These are phyloP conservation scores for Agrotis segetum DNA, from an alignment of 2,888 invertebrate species.

Conservation along the genomic window DNA sequence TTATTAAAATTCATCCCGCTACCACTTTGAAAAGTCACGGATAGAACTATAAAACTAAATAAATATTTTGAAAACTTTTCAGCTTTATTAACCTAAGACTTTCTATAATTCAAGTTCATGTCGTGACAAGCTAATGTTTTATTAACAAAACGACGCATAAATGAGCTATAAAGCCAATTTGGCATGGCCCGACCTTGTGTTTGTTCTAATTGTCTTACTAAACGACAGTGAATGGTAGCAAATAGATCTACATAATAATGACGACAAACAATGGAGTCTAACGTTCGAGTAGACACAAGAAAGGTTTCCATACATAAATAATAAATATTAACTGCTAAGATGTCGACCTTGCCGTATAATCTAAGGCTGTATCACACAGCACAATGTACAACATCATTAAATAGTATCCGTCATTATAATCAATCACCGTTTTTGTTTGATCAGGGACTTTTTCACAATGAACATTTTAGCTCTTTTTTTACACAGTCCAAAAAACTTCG, in stretches of 20 bases:
- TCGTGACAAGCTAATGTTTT: constrained; percentile 60
- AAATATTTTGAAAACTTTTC: constrained; percentile 45
- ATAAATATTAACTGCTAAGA: constrained; percentile 64
- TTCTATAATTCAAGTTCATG: constrained; percentile 56
- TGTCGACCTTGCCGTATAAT: constrained; percentile 70
- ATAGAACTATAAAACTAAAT: constrained; percentile 40
- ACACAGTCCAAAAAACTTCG: constrained; percentile 48
- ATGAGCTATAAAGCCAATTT: constrained; percentile 60
- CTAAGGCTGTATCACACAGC: constrained; percentile 51
- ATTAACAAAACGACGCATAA: constrained; percentile 45
- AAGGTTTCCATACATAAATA: constrained; percentile 70
- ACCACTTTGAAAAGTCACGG: constrained; percentile 36
- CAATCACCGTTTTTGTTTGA: constrained; percentile 53
- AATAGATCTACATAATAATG: constrained; percentile 77
- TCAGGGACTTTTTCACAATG: constrained; percentile 49
- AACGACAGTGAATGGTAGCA: constrained; percentile 77
- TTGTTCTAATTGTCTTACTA: constrained; percentile 75
- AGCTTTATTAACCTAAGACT: constrained; percentile 33
- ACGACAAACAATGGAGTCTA: constrained; percentile 73
- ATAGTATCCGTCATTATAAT: constrained; percentile 61
- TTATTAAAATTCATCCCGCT: constrained; percentile 54
- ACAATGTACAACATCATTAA: constrained; percentile 51
- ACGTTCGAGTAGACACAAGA: constrained; percentile 65
- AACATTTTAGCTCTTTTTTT: constrained; percentile 46
- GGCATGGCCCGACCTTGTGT: constrained; percentile 74